Base-by-base conservation (phyloP, 2,888 invertebrate species). In the Drosophila nr. fundita region DNA sequence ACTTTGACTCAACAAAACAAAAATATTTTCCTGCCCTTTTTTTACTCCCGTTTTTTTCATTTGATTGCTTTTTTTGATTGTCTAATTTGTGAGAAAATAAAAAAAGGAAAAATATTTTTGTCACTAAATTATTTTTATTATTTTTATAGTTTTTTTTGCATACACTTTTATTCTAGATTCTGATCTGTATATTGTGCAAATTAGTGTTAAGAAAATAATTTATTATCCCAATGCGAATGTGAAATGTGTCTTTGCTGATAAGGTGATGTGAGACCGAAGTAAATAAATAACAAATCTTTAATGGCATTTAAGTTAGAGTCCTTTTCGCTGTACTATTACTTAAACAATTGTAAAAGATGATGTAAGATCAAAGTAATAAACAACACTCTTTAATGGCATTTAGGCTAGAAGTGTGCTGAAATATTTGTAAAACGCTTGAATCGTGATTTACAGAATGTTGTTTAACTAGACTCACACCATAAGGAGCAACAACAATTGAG, bases 101-200 rank as follows among this genome's bases (percentile, higher is more conserved):
- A 32, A 29, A 29, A 11, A 27, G 3, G 2, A 38, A 40, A 8
- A 7, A 1, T 21, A 1, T n/a, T n/a, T 40, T 24, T 57, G 55
- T 29, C 36, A 76, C 60, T 72, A 21, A 42, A 54, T 76, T 62
- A 49, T 67, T 64, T 68, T 61, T 49, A 55, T 53, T 64, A 57
- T 57, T 62, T 34, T 62, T 13, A n/a, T 27, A 15, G 8, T 45
- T 55, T 49, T 66, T 66, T 74, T 59, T 24, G 61, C 11, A 13
- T 11, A 29, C 45, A 32, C 8, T 53, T 60, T 63, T 62, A 48
- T 58, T 62, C 79, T 0, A 81, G 87, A 86, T 90, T 90, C 76
- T 83, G 76, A 86, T 86, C 86, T 80, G 81, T 83, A 80, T 80
- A 82, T 80, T 73, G 67, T 71, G 76, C 76, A 66, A 66, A 70